Percentiles rank a stretch among this genome's conserved stretches.
Evolutionary conservation across 2,797 vertebrate species (phyloP).

Genomic region (Phalanger gymnotis): DNA sequence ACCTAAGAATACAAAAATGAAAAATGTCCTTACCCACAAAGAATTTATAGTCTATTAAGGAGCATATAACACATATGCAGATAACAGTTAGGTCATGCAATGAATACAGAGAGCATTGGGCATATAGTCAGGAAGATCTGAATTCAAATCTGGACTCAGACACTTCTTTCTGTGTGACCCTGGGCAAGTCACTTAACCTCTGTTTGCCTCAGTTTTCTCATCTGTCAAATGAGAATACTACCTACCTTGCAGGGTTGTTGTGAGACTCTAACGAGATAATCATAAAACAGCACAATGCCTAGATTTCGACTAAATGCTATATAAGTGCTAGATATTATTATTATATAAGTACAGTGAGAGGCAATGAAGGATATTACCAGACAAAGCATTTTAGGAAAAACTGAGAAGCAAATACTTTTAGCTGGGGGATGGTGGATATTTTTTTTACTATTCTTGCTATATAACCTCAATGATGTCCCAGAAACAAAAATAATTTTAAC

Average conservation of each 20-base stretch:
- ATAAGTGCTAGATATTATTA: background rate
- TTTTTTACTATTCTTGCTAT: too few relatives aligned
- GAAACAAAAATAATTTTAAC: too few relatives aligned
- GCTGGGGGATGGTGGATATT: background rate
- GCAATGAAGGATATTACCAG: background rate
- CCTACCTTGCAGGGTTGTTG: too few relatives aligned
- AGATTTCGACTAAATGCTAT: too few relatives aligned
- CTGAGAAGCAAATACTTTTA: background rate
- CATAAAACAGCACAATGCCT: too few relatives aligned
- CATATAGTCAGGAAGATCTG: too few relatives aligned
- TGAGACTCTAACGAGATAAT: too few relatives aligned
- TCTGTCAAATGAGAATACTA: too few relatives aligned
- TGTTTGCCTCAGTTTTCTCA: too few relatives aligned
- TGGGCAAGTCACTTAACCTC: background rate
- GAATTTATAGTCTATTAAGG: background rate
- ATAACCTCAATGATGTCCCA: too few relatives aligned
- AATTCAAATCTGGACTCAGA: background rate
- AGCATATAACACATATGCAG: background rate
- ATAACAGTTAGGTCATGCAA: background rate
- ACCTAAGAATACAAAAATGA: background rate
- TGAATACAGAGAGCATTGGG: too few relatives aligned
- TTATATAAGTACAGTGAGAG: background rate
- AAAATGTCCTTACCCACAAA: background rate
- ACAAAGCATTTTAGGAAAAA: background rate
- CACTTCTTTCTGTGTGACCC: background rate